A percentile compares a stretch with the other conserved stretches of the same genome.
Conservation (phyloP, 2,797 vertebrate species). For the Acomys russatus region DNA sequence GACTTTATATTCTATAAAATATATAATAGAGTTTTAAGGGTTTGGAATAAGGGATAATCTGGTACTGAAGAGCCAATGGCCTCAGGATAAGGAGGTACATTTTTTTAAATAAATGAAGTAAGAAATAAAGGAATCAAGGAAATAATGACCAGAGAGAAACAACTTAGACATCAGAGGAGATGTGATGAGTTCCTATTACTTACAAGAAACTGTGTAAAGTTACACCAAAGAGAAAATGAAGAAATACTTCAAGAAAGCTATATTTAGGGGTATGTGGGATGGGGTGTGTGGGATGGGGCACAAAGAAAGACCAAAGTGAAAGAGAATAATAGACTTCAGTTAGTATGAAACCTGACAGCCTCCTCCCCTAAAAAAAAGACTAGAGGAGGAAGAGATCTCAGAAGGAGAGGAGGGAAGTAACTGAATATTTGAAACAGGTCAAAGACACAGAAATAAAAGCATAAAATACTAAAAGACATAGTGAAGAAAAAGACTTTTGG, state of each 20-base stretch:
- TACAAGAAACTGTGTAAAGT: background rate
- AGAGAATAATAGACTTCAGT: constrained; percentile 23
- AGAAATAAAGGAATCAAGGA: constrained; percentile 40
- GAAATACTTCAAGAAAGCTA: constrained; percentile 50
- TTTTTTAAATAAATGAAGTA: background rate
- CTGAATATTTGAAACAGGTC: constrained; percentile 5
- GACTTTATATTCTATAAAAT: background rate
- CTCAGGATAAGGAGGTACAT: background rate
- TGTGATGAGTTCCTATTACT: background rate
- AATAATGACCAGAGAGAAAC: background rate
- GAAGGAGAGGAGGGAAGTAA: constrained; percentile 8
- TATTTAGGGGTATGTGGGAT: background rate
- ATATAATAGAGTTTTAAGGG: background rate
- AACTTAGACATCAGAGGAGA: constrained; percentile 8
- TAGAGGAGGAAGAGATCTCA: background rate
- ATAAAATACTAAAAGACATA: constrained; percentile 22
- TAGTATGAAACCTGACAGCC: background rate
- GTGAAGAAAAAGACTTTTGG: constrained; percentile 34
- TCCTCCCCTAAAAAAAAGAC: background rate
- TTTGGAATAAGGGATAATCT: constrained; percentile 41
- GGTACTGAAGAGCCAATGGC: constrained; percentile 34
- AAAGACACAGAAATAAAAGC: constrained; percentile 27
- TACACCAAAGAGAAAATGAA: constrained; percentile 38
- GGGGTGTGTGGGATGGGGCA: background rate
- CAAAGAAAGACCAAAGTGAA: constrained; percentile 20